Evolutionary conservation across 2,888 invertebrate genomes (phyloP).

Genomic region (Saturnia pavonia): DNA sequence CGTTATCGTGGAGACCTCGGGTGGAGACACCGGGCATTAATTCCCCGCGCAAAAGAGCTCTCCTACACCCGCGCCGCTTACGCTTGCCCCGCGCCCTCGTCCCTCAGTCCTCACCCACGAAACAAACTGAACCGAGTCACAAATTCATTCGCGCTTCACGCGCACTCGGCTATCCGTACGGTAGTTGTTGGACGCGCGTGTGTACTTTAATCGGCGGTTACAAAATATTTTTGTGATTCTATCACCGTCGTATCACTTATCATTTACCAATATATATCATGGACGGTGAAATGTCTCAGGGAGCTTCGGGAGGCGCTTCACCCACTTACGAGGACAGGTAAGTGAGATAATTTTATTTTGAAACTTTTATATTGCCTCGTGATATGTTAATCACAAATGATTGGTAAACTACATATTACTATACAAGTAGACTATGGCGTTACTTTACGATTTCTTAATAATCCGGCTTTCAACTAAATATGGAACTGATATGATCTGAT

Average conservation of each 20-base stretch:
- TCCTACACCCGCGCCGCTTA: constrained; percentile 30
- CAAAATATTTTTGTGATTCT: constrained; percentile 24
- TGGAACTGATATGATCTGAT: background rate
- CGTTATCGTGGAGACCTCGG: constrained; percentile 39
- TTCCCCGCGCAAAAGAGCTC: constrained; percentile 37
- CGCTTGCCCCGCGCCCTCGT: constrained; percentile 33
- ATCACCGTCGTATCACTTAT: constrained; percentile 14
- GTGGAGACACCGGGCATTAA: constrained; percentile 59
- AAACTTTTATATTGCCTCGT: constrained; percentile 5
- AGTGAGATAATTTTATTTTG: constrained; percentile 33
- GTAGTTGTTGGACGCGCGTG: constrained; percentile 45
- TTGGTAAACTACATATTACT: background rate
- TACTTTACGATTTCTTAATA: background rate
- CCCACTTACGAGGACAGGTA: constrained; percentile 72
- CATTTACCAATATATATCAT: constrained; percentile 39
- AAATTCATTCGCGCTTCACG: constrained; percentile 23
- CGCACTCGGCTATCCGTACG: constrained; percentile 40
- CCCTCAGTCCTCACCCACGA: constrained; percentile 27
- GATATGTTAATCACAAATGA: constrained; percentile 11
- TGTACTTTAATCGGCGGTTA: constrained; percentile 31
- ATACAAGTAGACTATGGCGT: background rate
- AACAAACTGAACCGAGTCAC: constrained; percentile 27
- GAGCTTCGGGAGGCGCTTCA: constrained; percentile 62
- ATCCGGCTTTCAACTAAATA: constrained; percentile 10
- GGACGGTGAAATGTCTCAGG: constrained; percentile 70